These are phyloP conservation scores for Enteromius unitaeniatus DNA, from an alignment of 2,797 vertebrate genomes.

Conservation along the genomic window DNA sequence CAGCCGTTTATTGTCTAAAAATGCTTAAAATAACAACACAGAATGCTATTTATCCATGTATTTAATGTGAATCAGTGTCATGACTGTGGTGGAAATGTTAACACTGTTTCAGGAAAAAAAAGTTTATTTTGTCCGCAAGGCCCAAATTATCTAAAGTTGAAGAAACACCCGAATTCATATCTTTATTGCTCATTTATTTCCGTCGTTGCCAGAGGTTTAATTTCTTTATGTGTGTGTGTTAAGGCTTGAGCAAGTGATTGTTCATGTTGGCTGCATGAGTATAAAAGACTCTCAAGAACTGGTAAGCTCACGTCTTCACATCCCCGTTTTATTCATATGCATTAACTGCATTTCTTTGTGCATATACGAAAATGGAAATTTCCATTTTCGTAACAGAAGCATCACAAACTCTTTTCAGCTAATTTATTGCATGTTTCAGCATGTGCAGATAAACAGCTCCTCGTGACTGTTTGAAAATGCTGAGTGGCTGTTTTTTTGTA, in stretches of 20 bases:
- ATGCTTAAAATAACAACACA: neutral
- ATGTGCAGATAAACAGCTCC: neutral
- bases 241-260: constrained; percentile 88
- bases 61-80: neutral
- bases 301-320: constrained; percentile 76
- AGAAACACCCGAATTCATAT: neutral
- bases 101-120: neutral
- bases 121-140: neutral
- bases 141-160: no score
- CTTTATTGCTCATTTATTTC: neutral
- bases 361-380: neutral
- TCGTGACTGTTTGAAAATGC: neutral
- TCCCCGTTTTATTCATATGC: neutral
- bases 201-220: neutral
- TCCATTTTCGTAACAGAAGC: neutral
- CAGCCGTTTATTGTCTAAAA: neutral
- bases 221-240: constrained; percentile 12
- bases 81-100: neutral
- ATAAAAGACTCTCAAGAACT: constrained; percentile 89
- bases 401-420: neutral
- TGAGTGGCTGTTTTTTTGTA: constrained; percentile 20
- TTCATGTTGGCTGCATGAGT: constrained; percentile 91
- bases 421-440: neutral
- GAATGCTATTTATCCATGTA: neutral
- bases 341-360: neutral